Base-by-base conservation (phyloP, 2,797 vertebrate species). In the Galaxias olidus region DNA sequence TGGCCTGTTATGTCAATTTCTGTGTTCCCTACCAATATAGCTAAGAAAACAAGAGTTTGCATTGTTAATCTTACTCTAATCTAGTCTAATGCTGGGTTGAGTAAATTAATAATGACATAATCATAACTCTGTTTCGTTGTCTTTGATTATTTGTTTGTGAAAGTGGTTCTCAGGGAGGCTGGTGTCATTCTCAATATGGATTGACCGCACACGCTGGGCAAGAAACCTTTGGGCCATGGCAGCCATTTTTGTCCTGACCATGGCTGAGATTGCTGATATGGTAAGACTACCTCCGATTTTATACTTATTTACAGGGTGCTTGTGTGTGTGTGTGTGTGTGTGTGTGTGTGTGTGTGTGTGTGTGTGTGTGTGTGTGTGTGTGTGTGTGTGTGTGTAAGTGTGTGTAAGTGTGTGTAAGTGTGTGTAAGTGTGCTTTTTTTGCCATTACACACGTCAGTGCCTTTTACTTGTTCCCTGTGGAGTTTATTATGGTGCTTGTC, bases 161-260 rank as follows among this genome's bases (percentile, higher is more conserved):
- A 66, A 98, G 97, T 84, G 92, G 61, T 98, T 97, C 77, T 92
- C 95, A 14, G 92, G 92, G 84, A 95, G 91, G 69, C 85, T 98
- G 0, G 95, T 98, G 76, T 92, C 93, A 19, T 98, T 98, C 84
- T 98, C 97, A 0, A 76, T 93, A n/a, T 98, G 97, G 97, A 96
- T 98, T 0, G 96, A 98, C 85, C 91, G 90, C 64, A 98, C 95
- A 0, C 93, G 96, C 1, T 98, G 97, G 97, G 96, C 95, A 0
- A 92, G 96, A 68, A 98, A 98, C 86, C 97, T 92, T 0, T 98
- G 97, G 96, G 96, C 96, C 13, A 96, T 95, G 94, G 90, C 96
- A 0, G 95, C 96, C 74, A 95, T 98, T 80, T 90, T 98, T 89
- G 95, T 98, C 59, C 89, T 98, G 15, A 96, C 93, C 30, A 95